Base-by-base conservation (phyloP, 1,140 invertebrate genomes). In the Solenopsis fugax region DNA sequence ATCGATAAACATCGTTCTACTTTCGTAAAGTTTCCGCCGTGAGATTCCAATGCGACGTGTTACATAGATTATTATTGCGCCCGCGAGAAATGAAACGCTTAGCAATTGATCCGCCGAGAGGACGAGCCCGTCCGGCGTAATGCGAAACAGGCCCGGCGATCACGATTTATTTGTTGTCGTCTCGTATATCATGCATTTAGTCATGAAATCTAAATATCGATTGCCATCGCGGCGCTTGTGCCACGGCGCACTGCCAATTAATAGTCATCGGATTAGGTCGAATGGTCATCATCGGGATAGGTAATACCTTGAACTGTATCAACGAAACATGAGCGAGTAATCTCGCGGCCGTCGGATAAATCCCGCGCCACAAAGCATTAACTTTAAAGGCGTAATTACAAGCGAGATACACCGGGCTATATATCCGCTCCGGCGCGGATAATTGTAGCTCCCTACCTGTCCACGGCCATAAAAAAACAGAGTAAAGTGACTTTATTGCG, bases 1-100 rank as follows among this genome's bases (percentile, higher is more conserved):
- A 64, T 84, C 80, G 80, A 84, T 73, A 73, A 84, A 60, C 80
- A 69, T 72, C 67, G 80, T 10, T 84, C 80, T 1, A 73, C 54
- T 84, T 73, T 84, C 69, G 54, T 0, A 58, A 72, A 58, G 21
- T 72, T 84, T 48, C 12, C 80, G 37, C 54, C 9, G 67, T 16
- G 67, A 54, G 54, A 64, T 60, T 41, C 48, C 64, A 54, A 71
- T 56, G 78, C 41, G 69, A 48, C 69, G 65, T 37, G 41, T 60
- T 34, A 60, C 52, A 58, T 21, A 37, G 54, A 82, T 72, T 72
- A 29, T 29, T 72, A 82, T 82, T 21, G 56, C n/a, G 41, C 71
- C 56, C 37, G 24, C 24, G 80, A 69, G 41, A 48, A 48, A 48
- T 12, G 65, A n/a, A n/a, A 24, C 37, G 48, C 10, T 18, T 1